Base-by-base conservation (phyloP, 2,888 invertebrate genomes). In the Itoplectis maculator region DNA sequence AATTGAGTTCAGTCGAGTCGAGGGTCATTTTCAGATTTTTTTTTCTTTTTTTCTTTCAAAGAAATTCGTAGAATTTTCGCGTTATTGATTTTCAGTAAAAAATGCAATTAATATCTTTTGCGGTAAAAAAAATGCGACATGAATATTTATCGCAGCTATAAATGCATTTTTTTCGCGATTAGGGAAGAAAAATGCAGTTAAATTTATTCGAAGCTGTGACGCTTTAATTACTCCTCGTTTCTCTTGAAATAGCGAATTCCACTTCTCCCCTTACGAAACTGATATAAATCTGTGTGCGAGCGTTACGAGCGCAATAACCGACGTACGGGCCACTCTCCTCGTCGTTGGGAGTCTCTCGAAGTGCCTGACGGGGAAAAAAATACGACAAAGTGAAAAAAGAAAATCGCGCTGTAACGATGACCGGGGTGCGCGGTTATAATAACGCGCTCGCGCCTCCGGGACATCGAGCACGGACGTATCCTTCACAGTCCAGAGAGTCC, bases 401-500 rank as follows among this genome's bases (percentile, higher is more conserved):
- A 23, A 63, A 63, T 8, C n/a, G 37, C 18, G 51, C 15, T 63
- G 1, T 63, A 74, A 74, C 40, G 23, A 72, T n/a, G 29, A 35
- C 9, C 13, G 29, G 56, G 47, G n/a, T 47, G 18, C 23, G 23
- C n/a, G 18, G 47, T 42, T 35, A 42, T n/a, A 42, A 42, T 42
- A 35, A 23, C 56, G 65, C 45, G 45, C 56, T 54, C 45, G 45
- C 15, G 35, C 11, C 66, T 35, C 35, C 35, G 29, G 56, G 42
- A 20, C 51, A 29, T 5, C n/a, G n/a, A n/a, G n/a, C 59, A 59
- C 35, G 7, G 35, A 37, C 35, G 40, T 45, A 61, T 49, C 18
- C 49, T 81, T 76, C 76, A 77, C 70, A 76, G 70, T 70, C 70
- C 45, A 54, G 13, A 15, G 69, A 42, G 54, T 70, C 51, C 70